Evolutionary conservation across 2,888 invertebrate species (phyloP).

Genomic region (Ormyrus nitidulus): DNA sequence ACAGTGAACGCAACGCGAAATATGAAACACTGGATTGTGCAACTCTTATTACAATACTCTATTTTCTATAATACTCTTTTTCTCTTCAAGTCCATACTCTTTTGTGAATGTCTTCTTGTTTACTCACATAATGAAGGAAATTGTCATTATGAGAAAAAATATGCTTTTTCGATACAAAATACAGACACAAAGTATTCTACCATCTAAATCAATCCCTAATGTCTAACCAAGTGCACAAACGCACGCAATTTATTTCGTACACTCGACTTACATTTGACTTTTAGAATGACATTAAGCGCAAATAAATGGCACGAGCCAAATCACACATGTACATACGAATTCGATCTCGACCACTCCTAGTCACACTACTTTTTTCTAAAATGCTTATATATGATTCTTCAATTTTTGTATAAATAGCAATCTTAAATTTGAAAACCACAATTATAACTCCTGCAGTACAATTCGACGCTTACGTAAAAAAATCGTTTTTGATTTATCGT

Average conservation of each 20-base stretch:
- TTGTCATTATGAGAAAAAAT: slow-evolving; percentile 39
- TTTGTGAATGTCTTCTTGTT: slow-evolving; percentile 23
- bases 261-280: slow-evolving; percentile 43
- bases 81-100: slow-evolving; percentile 38
- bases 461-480: slow-evolving; percentile 36
- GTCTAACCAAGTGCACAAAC: slow-evolving; percentile 47
- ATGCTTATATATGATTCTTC: slow-evolving; percentile 37
- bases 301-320: slow-evolving; percentile 51
- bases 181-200: slow-evolving; percentile 48
- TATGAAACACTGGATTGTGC: slow-evolving; percentile 52
- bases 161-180: slow-evolving; percentile 47
- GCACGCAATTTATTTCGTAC: slow-evolving; percentile 34
- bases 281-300: slow-evolving; percentile 52
- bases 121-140: slow-evolving; percentile 24
- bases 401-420: slow-evolving; percentile 36
- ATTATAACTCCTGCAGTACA: slow-evolving; percentile 45
- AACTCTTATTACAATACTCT: slow-evolving; percentile 52
- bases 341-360: slow-evolving; percentile 25
- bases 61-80: slow-evolving; percentile 55
- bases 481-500: slow-evolving; percentile 33
- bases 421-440: slow-evolving; percentile 36
- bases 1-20: slow-evolving; percentile 37
- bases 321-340: slow-evolving; percentile 38
- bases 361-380: slow-evolving; percentile 30
- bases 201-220: slow-evolving; percentile 53